A percentile compares a stretch with the other conserved stretches of the same genome.
Evolutionary conservation across 2,113 vertebrate species (phyloP).

Genomic region (Ursus arctos): DNA sequence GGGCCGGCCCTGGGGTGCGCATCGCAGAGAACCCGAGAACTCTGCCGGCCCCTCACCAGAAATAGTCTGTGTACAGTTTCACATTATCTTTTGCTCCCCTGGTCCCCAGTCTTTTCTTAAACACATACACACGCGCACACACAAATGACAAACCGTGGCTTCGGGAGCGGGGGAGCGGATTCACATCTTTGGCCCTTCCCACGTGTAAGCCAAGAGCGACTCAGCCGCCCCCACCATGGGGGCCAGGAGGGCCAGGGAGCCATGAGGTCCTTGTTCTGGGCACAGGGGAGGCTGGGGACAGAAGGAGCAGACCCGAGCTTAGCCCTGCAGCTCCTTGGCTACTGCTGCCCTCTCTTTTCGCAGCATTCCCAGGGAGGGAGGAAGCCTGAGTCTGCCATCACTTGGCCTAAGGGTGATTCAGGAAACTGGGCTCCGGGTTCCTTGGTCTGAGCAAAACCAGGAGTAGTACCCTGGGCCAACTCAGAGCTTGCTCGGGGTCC

Average conservation of each 20-base stretch:
- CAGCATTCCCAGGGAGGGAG: neutral
- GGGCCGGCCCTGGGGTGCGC: neutral
- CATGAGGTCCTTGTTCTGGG: neutral
- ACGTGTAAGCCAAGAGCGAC: neutral
- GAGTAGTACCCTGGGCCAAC: neutral
- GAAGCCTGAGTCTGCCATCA: neutral
- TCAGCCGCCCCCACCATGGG: neutral
- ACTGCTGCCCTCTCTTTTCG: neutral
- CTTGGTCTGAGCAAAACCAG: neutral
- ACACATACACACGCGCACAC: accelerated
- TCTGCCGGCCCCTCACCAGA: neutral
- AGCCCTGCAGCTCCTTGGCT: neutral
- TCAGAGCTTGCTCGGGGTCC: neutral
- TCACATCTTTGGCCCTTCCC: conserved; percentile 59
- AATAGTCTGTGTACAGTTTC: conserved; percentile 49
- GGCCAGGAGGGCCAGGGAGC: neutral
- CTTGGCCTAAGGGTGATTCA: neutral
- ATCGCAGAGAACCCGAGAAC: neutral
- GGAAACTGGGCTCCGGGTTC: neutral
- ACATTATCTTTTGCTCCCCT: conserved; percentile 63
- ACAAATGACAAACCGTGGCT: neutral
- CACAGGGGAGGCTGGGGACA: neutral
- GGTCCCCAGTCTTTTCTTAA: neutral
- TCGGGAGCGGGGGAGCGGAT: neutral
- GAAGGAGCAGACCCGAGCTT: neutral